Evolutionary conservation across 2,888 invertebrate species (phyloP).

Genomic region (Stenolophus ochropezus): DNA sequence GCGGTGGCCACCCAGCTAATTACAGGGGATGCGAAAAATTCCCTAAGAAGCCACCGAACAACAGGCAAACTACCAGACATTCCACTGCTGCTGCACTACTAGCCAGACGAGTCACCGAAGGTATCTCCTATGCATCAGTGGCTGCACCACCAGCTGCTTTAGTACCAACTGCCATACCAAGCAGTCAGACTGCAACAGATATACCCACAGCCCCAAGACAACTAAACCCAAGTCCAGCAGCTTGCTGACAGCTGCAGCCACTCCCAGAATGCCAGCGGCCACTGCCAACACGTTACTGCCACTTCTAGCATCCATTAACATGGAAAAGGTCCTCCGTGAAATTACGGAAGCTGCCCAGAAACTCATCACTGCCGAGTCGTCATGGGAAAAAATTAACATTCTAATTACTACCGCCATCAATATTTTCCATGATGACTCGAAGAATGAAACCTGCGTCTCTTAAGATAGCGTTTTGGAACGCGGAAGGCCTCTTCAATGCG

Average conservation of each 20-base stretch:
- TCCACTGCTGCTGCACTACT: too few species aligned
- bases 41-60: not conserved
- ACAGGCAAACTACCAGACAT: too few species aligned
- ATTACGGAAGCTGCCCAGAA: not conserved
- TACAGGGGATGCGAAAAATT: conserved; percentile 6
- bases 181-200: too few species aligned
- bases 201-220: too few species aligned
- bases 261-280: not conserved
- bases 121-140: not conserved
- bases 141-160: not conserved
- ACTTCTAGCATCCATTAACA: not conserved
- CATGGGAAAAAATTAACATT: not conserved
- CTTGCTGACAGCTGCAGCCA: too few species aligned
- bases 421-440: not conserved
- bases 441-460: not conserved
- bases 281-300: not conserved
- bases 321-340: not conserved
- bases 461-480: conserved; percentile 33
- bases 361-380: not conserved
- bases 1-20: conserved; percentile 24
- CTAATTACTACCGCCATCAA: too few species aligned
- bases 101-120: too few species aligned
- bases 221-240: too few species aligned
- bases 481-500: not conserved
- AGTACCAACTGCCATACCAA: too few species aligned